A percentile compares a stretch with the other conserved stretches of the same genome.
Conservation (phyloP, 2,888 invertebrate species). For the Chydorus sphaericus region DNA sequence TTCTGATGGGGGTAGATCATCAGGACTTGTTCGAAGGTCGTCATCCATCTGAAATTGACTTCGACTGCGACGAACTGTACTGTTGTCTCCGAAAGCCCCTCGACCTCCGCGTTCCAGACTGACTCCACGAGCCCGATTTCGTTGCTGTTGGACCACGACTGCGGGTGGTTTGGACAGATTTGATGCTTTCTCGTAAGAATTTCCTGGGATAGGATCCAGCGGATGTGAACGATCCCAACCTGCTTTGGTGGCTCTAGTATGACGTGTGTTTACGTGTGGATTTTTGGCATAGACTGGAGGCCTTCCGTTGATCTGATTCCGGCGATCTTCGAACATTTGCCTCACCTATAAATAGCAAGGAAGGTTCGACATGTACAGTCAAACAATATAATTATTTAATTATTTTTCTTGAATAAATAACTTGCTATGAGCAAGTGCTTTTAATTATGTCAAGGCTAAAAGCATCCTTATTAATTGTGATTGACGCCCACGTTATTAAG, state of each 20-base stretch:
- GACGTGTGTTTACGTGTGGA: background rate
- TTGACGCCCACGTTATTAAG: too few species aligned
- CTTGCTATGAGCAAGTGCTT: too few species aligned
- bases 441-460: too few species aligned
- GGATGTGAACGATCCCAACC: constrained; percentile 23
- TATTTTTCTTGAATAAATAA: too few species aligned
- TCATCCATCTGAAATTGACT: constrained; percentile 9
- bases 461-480: too few species aligned
- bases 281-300: background rate
- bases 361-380: too few species aligned
- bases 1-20: background rate
- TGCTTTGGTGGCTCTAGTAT: background rate
- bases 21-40: background rate
- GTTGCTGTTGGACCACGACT: background rate
- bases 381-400: too few species aligned
- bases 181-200: constrained; percentile 1
- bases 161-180: constrained; percentile 5
- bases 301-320: constrained; percentile 15
- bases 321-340: constrained; percentile 66
- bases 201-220: constrained; percentile 25
- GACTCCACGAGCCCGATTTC: background rate
- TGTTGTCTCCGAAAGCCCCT: background rate
- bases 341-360: constrained; percentile 51
- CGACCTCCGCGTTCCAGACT: constrained; percentile 10
- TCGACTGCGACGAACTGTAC: background rate